Percentiles rank a stretch among this genome's conserved stretches.
Conservation (phyloP, 1,140 invertebrate species). For the Matsumurasca onukii region DNA sequence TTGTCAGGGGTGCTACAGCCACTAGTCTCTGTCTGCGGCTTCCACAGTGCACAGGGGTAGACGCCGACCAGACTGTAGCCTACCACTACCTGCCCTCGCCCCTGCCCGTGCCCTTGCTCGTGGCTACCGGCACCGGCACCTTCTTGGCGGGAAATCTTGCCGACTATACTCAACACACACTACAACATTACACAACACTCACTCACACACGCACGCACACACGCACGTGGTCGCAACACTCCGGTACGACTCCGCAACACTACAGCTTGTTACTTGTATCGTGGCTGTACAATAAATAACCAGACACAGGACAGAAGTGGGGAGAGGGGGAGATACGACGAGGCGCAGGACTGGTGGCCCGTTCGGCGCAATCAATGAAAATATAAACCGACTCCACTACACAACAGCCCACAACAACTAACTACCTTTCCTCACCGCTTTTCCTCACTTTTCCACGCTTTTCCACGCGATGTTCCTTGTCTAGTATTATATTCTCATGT, state of each 20-base stretch:
- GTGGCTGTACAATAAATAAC: slow-evolving; percentile 42
- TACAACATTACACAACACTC: neutral
- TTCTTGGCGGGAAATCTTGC: slow-evolving; percentile 40
- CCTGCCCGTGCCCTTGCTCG: slow-evolving; percentile 30
- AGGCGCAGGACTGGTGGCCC: slow-evolving; percentile 29
- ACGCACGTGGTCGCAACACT: slow-evolving; percentile 12
- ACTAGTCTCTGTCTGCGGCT: slow-evolving; percentile 44
- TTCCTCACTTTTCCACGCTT: neutral
- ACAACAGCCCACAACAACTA: slow-evolving; percentile 37
- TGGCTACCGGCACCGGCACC: slow-evolving; percentile 30
- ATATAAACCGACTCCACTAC: slow-evolving; percentile 40
- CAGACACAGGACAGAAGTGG: slow-evolving; percentile 23
- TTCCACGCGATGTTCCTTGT: slow-evolving; percentile 8
- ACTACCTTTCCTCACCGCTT: slow-evolving; percentile 11
- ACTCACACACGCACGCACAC: slow-evolving; percentile 11
- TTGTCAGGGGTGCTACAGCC: slow-evolving; percentile 25
- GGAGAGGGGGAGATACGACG: slow-evolving; percentile 31
- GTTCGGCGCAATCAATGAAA: slow-evolving; percentile 42
- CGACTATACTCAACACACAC: neutral
- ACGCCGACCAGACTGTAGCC: slow-evolving; percentile 58
- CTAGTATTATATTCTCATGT: neutral
- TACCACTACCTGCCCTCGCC: slow-evolving; percentile 44
- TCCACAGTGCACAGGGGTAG: slow-evolving; percentile 56
- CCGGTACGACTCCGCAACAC: slow-evolving; percentile 28
- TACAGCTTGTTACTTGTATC: slow-evolving; percentile 34